Evolutionary conservation across 2,888 invertebrate genomes (phyloP).

Genomic region (Periphyllus acericola): DNA sequence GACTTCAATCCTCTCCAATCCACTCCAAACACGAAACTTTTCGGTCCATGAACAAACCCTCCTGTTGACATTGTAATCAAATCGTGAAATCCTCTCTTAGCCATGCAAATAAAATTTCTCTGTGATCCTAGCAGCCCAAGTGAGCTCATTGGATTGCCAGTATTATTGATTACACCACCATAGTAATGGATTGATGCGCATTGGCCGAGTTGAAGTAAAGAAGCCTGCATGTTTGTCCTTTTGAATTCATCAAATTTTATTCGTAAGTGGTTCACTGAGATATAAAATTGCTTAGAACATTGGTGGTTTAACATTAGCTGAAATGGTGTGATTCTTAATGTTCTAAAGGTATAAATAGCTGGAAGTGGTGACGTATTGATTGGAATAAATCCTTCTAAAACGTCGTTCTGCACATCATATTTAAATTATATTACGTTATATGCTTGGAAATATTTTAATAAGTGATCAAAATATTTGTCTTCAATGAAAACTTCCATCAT

Average conservation of each 20-base stretch:
- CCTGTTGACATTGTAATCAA: neutral
- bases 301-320: neutral
- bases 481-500: neutral
- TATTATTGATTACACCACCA: neutral
- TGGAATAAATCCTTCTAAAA: neutral
- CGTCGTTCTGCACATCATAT: too few species aligned
- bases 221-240: neutral
- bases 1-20: neutral
- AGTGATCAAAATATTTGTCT: neutral
- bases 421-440: neutral
- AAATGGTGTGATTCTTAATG: neutral
- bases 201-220: neutral
- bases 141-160: neutral
- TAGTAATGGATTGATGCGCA: neutral
- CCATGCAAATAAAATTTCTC: neutral
- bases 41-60: neutral
- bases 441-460: neutral
- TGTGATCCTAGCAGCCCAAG: neutral
- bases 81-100: neutral
- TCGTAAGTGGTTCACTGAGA: neutral
- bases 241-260: neutral
- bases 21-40: neutral
- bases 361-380: neutral
- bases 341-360: neutral
- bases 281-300: neutral